phyloP scores from a whole-genome alignment of 2,888 invertebrate genomes.

The Acleris emargana region DNA sequence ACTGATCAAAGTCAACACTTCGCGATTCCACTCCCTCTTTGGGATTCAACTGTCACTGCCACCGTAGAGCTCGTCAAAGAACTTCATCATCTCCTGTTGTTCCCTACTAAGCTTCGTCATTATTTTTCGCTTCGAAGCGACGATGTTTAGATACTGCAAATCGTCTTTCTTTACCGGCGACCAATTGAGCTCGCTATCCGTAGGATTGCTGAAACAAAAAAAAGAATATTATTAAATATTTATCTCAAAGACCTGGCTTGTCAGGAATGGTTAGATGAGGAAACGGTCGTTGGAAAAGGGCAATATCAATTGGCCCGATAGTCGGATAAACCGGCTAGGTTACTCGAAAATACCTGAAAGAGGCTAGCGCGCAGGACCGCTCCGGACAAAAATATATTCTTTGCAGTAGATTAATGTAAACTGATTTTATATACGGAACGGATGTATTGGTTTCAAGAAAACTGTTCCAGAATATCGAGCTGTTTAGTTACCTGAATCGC shows the following conservation, averaged over 20 bases:
- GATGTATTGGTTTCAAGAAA: too few relatives aligned
- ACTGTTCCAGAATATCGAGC: not conserved
- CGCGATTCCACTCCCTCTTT: not conserved
- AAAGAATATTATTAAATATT: too few relatives aligned
- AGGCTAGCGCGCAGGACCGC: too few relatives aligned
- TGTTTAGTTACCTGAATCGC: conserved; percentile 57
- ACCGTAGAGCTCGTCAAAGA: conserved; percentile 52
- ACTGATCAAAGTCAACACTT: not conserved
- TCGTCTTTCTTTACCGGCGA: conserved; percentile 44
- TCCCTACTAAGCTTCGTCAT: conserved; percentile 40
- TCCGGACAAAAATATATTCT: too few relatives aligned
- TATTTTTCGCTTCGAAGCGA: conserved; percentile 45
- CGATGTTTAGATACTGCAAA: conserved; percentile 54
- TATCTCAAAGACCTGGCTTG: too few relatives aligned
- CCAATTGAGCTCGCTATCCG: conserved; percentile 52
- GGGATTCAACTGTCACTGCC: conserved; percentile 9
- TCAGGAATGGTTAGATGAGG: too few relatives aligned
- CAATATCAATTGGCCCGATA: too few relatives aligned
- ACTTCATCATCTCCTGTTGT: conserved; percentile 49
- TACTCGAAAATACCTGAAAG: too few relatives aligned
- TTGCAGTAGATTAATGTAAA: too few relatives aligned
- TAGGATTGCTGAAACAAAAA: conserved; percentile 56
- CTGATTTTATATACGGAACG: too few relatives aligned
- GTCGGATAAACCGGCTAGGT: too few relatives aligned
- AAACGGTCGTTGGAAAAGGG: too few relatives aligned